Conservation (phyloP, 2,797 vertebrate genomes). For the Manis pentadactyla region DNA sequence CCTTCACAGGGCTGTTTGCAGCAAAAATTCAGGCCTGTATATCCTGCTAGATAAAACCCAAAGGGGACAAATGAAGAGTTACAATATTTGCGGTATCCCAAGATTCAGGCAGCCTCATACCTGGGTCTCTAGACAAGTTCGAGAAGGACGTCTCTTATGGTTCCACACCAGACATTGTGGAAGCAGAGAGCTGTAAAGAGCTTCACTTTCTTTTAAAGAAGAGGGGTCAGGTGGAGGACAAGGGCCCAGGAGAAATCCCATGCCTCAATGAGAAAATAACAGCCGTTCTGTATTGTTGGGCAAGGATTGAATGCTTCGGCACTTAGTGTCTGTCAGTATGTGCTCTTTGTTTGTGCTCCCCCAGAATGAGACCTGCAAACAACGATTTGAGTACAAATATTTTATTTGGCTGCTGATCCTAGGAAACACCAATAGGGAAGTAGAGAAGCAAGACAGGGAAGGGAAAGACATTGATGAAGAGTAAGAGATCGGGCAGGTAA, state of each 20-base stretch:
- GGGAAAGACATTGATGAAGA: fast-evolving
- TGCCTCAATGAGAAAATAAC: fast-evolving
- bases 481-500: fast-evolving
- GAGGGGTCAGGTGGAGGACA: too few relatives aligned
- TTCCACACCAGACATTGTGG: fast-evolving
- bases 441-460: background rate
- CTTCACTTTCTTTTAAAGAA: background rate
- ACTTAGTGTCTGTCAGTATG: background rate
- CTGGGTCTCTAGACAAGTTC: background rate
- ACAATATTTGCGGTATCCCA: fast-evolving
- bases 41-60: background rate
- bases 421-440: background rate
- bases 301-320: background rate
- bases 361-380: background rate
- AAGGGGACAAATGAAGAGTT: background rate
- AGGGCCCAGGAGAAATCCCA: fast-evolving
- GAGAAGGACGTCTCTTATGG: background rate
- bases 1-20: background rate
- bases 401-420: background rate
- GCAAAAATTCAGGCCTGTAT: background rate
- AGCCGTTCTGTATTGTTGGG: fast-evolving
- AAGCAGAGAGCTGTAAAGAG: background rate
- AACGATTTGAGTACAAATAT: background rate
- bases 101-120: background rate
- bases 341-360: too few relatives aligned